These are phyloP conservation scores for Helicolenus hilgendorfi DNA, from an alignment of 2,797 vertebrate genomes.

Conservation along the genomic window DNA sequence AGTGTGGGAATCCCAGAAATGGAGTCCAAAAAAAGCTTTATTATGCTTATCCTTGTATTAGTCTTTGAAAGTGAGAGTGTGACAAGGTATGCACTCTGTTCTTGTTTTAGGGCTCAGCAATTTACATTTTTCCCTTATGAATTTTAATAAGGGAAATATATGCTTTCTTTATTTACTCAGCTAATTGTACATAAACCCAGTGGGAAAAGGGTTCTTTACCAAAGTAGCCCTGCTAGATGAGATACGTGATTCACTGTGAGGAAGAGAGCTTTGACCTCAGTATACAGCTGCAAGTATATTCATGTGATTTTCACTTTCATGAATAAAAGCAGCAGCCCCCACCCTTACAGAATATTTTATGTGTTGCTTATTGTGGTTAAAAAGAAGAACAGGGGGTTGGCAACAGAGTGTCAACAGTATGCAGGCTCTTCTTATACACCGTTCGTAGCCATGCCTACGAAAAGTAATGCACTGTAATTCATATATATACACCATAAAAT, in stretches of 20 bases:
- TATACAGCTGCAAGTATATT: not conserved
- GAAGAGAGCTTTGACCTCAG: constrained; percentile 22
- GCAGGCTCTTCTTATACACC: not conserved
- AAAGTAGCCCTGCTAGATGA: not conserved
- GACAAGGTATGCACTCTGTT: not conserved
- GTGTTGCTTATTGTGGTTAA: not conserved
- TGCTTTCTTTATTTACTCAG: constrained; percentile 27
- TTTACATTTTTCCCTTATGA: constrained; percentile 8
- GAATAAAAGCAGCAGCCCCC: not conserved
- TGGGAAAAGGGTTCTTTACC: constrained; percentile 4
- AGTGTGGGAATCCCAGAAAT: constrained; percentile 52
- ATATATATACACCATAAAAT: too few species aligned
- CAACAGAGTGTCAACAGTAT: not conserved
- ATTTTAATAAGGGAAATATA: constrained; percentile 35
- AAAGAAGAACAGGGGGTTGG: not conserved
- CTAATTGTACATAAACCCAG: constrained; percentile 2
- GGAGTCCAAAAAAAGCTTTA: constrained; percentile 11
- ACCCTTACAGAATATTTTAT: not conserved
- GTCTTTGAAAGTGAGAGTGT: constrained; percentile 6
- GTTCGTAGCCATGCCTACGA: too few species aligned
- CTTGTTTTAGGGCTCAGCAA: constrained; percentile 12
- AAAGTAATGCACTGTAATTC: too few species aligned
- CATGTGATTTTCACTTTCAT: constrained; percentile 6
- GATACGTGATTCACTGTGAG: not conserved
- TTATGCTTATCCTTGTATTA: constrained; percentile 18